phyloP scores from a whole-genome alignment of 2,888 invertebrate genomes.

The Lasioglossum pauxillum region DNA sequence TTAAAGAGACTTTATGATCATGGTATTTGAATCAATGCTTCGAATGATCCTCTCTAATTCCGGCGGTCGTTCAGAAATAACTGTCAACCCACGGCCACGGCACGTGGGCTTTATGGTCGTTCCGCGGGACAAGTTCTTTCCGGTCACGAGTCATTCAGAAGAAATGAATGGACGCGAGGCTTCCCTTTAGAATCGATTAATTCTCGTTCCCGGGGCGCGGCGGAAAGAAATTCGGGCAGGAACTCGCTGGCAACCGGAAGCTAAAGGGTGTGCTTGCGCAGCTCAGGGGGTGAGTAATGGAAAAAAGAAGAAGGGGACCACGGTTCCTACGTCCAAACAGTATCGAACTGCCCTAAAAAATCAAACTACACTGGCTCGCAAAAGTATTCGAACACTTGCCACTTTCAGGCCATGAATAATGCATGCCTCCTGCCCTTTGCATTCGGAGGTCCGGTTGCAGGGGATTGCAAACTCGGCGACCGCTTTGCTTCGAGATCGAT shows the following conservation, averaged over 20 bases:
- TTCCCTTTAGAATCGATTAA: slow-evolving; percentile 42
- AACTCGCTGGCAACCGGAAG: slow-evolving; percentile 13
- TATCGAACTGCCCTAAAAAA: background rate
- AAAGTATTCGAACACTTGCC: slow-evolving; percentile 8
- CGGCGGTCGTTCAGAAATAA: background rate
- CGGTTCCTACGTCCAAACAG: slow-evolving; percentile 22
- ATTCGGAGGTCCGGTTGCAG: background rate
- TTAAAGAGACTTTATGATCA: background rate
- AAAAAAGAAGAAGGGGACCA: slow-evolving; percentile 12
- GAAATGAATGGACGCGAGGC: slow-evolving; percentile 30
- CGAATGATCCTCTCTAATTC: background rate
- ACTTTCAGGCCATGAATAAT: background rate
- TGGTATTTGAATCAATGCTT: background rate
- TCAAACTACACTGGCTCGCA: background rate
- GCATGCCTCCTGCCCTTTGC: background rate
- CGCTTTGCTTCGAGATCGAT: background rate
- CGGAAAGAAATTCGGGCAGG: slow-evolving; percentile 31
- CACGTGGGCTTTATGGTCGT: slow-evolving; percentile 18
- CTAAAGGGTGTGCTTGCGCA: slow-evolving; percentile 14
- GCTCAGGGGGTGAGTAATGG: slow-evolving; percentile 36
- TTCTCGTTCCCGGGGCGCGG: slow-evolving; percentile 7
- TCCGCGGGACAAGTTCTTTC: slow-evolving; percentile 22
- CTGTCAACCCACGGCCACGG: background rate
- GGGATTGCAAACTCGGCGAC: background rate
- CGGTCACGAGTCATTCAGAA: slow-evolving; percentile 35